phyloP scores from a whole-genome alignment of 2,113 vertebrate species.

The Alethe castanea region DNA sequence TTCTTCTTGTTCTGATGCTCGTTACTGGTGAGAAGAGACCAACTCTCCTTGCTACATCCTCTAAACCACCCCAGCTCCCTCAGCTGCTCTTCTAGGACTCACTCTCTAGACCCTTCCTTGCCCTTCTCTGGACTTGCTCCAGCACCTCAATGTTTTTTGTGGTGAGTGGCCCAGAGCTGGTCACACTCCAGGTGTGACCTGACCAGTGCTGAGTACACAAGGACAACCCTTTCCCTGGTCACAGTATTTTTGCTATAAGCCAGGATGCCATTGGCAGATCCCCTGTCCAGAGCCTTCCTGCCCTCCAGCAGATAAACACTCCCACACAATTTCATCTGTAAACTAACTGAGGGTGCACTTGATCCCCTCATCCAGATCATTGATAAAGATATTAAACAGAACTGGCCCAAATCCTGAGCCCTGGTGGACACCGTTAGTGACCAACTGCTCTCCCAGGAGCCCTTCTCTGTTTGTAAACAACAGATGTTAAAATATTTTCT shows the following conservation, averaged over 20 bases:
- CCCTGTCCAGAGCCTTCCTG: neutral
- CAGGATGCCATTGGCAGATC: neutral
- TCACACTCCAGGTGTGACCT: neutral
- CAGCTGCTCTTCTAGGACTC: neutral
- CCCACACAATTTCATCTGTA: neutral
- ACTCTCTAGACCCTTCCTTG: neutral
- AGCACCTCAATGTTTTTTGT: neutral
- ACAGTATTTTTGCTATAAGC: neutral
- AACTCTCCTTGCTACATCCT: neutral
- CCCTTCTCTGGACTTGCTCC: neutral
- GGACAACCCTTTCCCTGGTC: neutral
- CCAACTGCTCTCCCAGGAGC: neutral
- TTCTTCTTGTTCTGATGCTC: accelerated
- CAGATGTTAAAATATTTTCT: neutral
- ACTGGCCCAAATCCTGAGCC: neutral
- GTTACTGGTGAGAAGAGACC: neutral
- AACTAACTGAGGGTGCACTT: neutral
- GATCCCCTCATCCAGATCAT: neutral
- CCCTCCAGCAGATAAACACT: neutral
- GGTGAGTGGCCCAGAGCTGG: neutral
- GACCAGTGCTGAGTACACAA: neutral
- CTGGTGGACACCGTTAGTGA: no score
- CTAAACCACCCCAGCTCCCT: neutral
- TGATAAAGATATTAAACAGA: neutral
- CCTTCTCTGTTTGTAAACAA: neutral